phyloP scores from a whole-genome alignment of 2,113 vertebrate species.

The Theristicus caerulescens region DNA sequence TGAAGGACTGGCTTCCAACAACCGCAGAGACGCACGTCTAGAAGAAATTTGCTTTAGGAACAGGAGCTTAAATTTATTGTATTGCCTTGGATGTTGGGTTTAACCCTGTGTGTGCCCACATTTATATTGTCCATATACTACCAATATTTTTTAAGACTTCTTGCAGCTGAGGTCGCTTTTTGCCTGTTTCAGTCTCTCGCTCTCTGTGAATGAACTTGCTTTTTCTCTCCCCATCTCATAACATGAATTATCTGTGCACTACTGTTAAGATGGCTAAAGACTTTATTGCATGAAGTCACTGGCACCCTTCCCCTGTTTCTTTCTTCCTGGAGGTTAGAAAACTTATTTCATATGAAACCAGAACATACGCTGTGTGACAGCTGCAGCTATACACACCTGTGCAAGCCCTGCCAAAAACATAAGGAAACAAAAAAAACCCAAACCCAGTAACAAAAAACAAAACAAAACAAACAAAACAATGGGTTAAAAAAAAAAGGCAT shows the following conservation, averaged over 20 bases:
- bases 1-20: neutral
- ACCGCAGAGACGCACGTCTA: neutral
- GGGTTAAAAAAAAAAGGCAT: neutral
- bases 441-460: neutral
- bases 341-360: neutral
- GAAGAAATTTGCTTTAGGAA: neutral
- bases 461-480: neutral
- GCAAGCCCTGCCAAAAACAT: neutral
- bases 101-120: neutral
- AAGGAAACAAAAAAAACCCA: neutral
- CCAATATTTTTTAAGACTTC: neutral
- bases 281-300: neutral
- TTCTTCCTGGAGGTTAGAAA: neutral
- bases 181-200: neutral
- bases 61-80: neutral
- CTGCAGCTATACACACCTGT: neutral
- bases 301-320: neutral
- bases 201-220: neutral
- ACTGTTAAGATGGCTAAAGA: neutral
- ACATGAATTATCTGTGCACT: neutral
- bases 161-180: neutral
- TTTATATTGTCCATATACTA: neutral
- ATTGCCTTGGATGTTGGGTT: neutral
- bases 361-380: neutral
- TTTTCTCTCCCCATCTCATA: neutral